These are phyloP conservation scores for Pseudochaenichthys georgianus DNA, from an alignment of 2,797 vertebrate species.

Conservation along the genomic window DNA sequence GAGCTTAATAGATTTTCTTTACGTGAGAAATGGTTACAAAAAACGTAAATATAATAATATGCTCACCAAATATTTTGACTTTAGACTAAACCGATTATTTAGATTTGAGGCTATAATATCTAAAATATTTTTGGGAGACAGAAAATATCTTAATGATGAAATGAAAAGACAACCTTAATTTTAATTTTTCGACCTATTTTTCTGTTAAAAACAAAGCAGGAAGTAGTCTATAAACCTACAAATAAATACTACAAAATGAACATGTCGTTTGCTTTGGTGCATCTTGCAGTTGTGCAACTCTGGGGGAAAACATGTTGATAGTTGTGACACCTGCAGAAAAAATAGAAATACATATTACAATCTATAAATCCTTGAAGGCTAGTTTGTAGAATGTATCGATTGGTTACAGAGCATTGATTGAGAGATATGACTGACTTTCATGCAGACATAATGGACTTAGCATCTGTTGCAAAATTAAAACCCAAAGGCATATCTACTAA, in stretches of 20 bases:
- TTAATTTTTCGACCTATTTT: background rate
- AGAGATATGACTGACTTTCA: background rate
- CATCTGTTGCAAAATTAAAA: constrained; percentile 21
- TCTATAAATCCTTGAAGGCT: background rate
- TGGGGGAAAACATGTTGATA: background rate
- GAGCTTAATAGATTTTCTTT: background rate
- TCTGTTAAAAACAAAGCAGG: background rate
- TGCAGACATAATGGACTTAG: background rate
- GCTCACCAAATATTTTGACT: background rate
- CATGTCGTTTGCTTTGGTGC: background rate
- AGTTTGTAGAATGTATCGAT: constrained; percentile 17
- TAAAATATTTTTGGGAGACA: too few species aligned
- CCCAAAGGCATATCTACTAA: background rate
- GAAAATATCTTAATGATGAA: background rate
- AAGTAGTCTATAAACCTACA: background rate
- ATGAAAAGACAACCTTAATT: background rate
- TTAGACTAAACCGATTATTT: background rate
- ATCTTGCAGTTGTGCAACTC: constrained; percentile 11
- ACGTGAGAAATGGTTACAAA: background rate
- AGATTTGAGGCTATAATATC: background rate
- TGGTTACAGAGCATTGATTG: constrained; percentile 15
- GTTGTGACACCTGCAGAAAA: constrained; percentile 44
- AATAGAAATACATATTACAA: constrained; percentile 42
- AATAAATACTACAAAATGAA: background rate
- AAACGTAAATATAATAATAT: background rate